phyloP scores from a whole-genome alignment of 2,888 invertebrate species.

The Vanessa cardui region DNA sequence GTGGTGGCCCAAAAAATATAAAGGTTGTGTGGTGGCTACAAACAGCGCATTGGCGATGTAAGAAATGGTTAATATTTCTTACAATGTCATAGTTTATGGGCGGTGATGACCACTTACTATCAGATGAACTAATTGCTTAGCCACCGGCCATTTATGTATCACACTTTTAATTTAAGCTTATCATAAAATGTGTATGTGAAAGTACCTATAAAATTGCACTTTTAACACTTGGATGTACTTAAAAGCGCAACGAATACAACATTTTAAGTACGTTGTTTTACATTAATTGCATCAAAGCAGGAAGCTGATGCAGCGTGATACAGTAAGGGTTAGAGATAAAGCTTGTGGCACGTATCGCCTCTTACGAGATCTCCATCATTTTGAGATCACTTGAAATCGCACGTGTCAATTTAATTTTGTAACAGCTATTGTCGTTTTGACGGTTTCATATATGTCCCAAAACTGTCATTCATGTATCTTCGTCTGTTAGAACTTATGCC shows the following conservation, averaged over 20 bases:
- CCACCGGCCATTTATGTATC: not conserved
- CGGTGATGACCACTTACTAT: too few relatives aligned
- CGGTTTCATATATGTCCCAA: not conserved
- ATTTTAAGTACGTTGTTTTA: constrained; percentile 4
- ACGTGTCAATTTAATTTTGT: constrained; percentile 52
- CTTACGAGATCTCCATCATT: constrained; percentile 51
- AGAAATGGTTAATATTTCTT: too few relatives aligned
- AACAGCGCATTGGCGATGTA: too few relatives aligned
- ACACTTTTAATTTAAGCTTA: not conserved
- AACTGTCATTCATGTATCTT: not conserved
- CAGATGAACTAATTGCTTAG: too few relatives aligned
- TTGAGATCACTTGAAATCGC: constrained; percentile 54
- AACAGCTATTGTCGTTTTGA: constrained; percentile 22
- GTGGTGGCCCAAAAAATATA: too few relatives aligned
- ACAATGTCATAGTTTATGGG: too few relatives aligned
- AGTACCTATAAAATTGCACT: too few relatives aligned
- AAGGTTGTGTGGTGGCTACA: too few relatives aligned
- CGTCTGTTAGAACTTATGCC: not conserved
- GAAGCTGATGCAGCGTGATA: constrained; percentile 42
- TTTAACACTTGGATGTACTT: too few relatives aligned
- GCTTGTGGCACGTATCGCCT: constrained; percentile 36
- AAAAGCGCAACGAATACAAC: constrained; percentile 5
- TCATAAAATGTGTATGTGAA: too few relatives aligned
- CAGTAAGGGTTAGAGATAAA: constrained; percentile 35
- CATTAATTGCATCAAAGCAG: constrained; percentile 21